Base-by-base conservation (phyloP, 1,140 invertebrate species). In the Chrysomallon squamiferum region DNA sequence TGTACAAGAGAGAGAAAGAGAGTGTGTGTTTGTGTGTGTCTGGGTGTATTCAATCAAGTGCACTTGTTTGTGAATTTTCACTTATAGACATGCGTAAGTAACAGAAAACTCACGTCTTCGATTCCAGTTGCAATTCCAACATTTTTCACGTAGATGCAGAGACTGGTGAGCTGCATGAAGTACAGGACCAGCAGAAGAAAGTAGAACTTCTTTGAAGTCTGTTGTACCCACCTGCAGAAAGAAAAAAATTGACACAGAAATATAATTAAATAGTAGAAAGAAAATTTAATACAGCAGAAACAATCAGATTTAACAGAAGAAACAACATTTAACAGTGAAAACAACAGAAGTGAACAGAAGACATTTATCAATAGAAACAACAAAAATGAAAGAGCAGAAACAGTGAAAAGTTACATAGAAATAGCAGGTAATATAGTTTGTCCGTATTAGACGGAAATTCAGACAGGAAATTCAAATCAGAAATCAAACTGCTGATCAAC, bases 141-240 rank as follows among this genome's bases (percentile, higher is more conserved):
- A 62, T 79, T 80, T 38, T 64, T 69, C 68, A 80, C 74, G 76
- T 90, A 93, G 43, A 92, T 76, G 50, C 81, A 82, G 72, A 90
- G 87, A 79, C 93, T 93, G 62, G 91, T 78, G 50, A 93, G 75
- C 86, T 95, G 93, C 35, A 93, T 85, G 25, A 89, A 75, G 85
- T 95, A 96, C 13, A 95, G 82, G n/a, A 90, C 77, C 20, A 95
- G 84, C 56, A 95, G 89, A 47, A 93, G 85, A 5, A 70, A 81
- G 78, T 92, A 95, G 52, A 93, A 90, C 52, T 87, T 85, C 4
- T 84, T 84, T 13, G 93, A 95, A 0, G 94, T 95, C 83, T 96
- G 94, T 70, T 91, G 89, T 27, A 91, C 90, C 94, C 94, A 97
- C 94, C 81, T 83, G 67, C 3, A 73, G 65, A 30, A 59, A 9